phyloP scores from a whole-genome alignment of 2,797 vertebrate genomes.

The Clarias platycephalus region DNA sequence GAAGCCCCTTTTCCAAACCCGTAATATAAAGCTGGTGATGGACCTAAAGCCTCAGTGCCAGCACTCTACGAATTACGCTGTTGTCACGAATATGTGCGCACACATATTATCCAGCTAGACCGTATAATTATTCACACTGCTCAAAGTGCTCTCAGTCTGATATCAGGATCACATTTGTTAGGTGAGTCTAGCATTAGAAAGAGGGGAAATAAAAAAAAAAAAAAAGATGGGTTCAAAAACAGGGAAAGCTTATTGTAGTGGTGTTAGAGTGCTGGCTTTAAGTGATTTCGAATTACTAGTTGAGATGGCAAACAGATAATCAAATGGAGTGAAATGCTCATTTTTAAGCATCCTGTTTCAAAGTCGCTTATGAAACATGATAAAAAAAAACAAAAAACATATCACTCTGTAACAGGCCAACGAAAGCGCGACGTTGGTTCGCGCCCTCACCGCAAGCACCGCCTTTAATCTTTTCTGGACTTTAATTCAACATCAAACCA shows the following conservation, averaged over 20 bases:
- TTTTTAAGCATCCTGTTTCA: constrained; percentile 46
- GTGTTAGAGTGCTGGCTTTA: constrained; percentile 34
- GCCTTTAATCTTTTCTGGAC: constrained; percentile 1
- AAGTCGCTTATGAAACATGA: constrained; percentile 11
- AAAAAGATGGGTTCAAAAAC: background rate
- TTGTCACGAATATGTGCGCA: constrained; percentile 36
- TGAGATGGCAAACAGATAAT: constrained; percentile 50
- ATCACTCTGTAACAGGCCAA: constrained; percentile 20
- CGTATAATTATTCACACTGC: constrained; percentile 69
- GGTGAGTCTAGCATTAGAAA: constrained; percentile 52
- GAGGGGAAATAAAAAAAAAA: constrained; percentile 17
- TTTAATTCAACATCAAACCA: constrained; percentile 43
- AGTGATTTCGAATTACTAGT: constrained; percentile 53
- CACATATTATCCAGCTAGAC: constrained; percentile 44
- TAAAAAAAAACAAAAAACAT: constrained; percentile 27
- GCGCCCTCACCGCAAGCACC: background rate
- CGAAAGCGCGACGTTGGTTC: background rate
- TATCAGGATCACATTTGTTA: constrained; percentile 52
- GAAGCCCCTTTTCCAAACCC: constrained; percentile 43
- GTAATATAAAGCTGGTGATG: constrained; percentile 66
- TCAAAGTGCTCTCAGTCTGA: constrained; percentile 65
- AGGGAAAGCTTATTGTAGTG: constrained; percentile 29
- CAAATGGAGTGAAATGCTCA: constrained; percentile 47
- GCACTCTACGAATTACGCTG: constrained; percentile 44
- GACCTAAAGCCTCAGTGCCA: constrained; percentile 54